A percentile compares a stretch with the other conserved stretches of the same genome.
Evolutionary conservation across 2,797 vertebrate species (phyloP).

Genomic region (Pangasius krempfi): DNA sequence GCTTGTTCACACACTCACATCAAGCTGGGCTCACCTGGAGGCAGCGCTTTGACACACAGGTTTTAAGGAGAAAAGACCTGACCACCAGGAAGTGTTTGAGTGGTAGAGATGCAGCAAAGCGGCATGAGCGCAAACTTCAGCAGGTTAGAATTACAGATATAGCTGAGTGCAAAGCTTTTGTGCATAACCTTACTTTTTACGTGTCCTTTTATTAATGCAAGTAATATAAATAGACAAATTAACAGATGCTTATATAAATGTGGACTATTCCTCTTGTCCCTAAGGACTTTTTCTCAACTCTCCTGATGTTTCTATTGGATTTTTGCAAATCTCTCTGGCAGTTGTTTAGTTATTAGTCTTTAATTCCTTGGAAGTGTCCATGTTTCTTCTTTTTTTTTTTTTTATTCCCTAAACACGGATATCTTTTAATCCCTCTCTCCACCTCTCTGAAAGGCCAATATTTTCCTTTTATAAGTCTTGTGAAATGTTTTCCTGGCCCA

Average conservation of each 20-base stretch:
- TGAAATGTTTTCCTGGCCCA: background rate
- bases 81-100: slow-evolving; percentile 49
- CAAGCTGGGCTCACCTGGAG: slow-evolving; percentile 63
- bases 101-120: slow-evolving; percentile 56
- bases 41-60: slow-evolving; percentile 62
- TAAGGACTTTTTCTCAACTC: background rate
- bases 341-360: background rate
- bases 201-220: background rate
- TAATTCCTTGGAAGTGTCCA: background rate
- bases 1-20: slow-evolving; percentile 53
- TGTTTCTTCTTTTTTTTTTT: background rate
- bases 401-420: background rate
- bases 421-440: background rate
- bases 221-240: background rate
- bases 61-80: slow-evolving; percentile 62
- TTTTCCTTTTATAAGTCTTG: background rate
- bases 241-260: background rate
- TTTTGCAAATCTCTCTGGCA: background rate
- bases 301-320: background rate
- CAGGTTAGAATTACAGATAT: slow-evolving; percentile 63
- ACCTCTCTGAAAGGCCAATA: background rate
- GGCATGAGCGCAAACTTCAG: slow-evolving; percentile 70
- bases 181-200: background rate
- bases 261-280: background rate
- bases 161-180: background rate